phyloP scores from a whole-genome alignment of 2,797 vertebrate genomes.

The Sarcophilus harrisii region DNA sequence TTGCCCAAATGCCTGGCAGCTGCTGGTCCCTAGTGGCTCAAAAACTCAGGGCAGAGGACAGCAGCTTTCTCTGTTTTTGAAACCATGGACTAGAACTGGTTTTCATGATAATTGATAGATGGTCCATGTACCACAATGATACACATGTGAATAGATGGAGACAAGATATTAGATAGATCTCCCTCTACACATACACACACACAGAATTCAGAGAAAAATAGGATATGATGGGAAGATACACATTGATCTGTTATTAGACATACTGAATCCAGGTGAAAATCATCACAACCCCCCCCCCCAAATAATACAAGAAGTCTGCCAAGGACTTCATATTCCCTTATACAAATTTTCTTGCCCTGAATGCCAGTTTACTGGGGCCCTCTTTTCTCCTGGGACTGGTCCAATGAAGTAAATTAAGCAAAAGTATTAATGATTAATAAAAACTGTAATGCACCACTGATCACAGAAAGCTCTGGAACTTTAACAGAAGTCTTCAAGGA shows the following conservation, averaged over 20 bases:
- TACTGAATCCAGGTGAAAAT: background rate
- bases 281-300: constrained; percentile 41
- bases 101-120: background rate
- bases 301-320: constrained; percentile 25
- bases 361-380: constrained; percentile 8
- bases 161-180: background rate
- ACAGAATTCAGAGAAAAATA: too few relatives aligned
- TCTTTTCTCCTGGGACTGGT: constrained; percentile 50
- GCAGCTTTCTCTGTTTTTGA: background rate
- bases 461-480: constrained; percentile 21
- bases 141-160: background rate
- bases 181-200: background rate
- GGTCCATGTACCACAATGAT: background rate
- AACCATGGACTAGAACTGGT: background rate
- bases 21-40: background rate
- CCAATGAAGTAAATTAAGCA: constrained; percentile 68
- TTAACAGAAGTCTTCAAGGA: constrained; percentile 47
- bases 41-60: background rate
- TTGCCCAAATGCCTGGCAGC: background rate
- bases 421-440: constrained; percentile 46
- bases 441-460: constrained; percentile 23
- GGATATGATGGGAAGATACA: too few relatives aligned
- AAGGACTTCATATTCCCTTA: constrained; percentile 36
- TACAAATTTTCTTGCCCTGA: constrained; percentile 37
- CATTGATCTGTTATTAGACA: background rate